A percentile compares a stretch with the other conserved stretches of the same genome.
Conservation (phyloP, 35 echinoderm and acorn worm species). For the Stichopus chloronotus region DNA sequence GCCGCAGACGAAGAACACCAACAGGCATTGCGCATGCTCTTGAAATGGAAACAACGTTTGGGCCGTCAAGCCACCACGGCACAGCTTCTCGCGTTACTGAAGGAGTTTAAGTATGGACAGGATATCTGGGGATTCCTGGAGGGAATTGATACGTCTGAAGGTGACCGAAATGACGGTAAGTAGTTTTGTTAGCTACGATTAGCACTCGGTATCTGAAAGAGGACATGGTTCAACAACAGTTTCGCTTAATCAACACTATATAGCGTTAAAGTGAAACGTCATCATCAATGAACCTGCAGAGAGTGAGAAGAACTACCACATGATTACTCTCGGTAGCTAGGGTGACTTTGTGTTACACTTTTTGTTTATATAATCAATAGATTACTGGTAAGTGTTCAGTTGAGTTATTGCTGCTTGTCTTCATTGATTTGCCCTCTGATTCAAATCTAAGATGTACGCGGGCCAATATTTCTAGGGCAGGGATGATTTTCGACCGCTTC, state of each 20-base stretch:
- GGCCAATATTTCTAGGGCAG: too few species aligned
- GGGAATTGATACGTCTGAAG: not conserved
- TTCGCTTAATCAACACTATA: not conserved
- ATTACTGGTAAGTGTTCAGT: too few species aligned
- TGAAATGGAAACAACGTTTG: constrained; percentile 18
- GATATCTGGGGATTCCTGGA: constrained; percentile 5
- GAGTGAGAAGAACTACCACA: not conserved
- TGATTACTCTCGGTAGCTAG: not conserved
- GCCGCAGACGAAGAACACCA: not conserved
- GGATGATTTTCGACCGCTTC: too few species aligned
- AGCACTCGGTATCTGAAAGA: not conserved
- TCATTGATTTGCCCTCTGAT: too few species aligned
- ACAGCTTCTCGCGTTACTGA: not conserved
- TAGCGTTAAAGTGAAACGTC: not conserved
- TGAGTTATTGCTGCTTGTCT: too few species aligned
- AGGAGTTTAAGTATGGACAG: not conserved
- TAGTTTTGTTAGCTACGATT: not conserved
- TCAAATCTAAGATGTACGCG: too few species aligned
- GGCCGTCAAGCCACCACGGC: not conserved
- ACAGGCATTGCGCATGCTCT: constrained; percentile 13
- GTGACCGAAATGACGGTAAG: not conserved
- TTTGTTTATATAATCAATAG: too few species aligned
- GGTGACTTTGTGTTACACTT: too few species aligned
- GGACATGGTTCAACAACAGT: not conserved
- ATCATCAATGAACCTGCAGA: not conserved